Evolutionary conservation across 2,797 vertebrate species (phyloP).

Genomic region (Myotis myotis): DNA sequence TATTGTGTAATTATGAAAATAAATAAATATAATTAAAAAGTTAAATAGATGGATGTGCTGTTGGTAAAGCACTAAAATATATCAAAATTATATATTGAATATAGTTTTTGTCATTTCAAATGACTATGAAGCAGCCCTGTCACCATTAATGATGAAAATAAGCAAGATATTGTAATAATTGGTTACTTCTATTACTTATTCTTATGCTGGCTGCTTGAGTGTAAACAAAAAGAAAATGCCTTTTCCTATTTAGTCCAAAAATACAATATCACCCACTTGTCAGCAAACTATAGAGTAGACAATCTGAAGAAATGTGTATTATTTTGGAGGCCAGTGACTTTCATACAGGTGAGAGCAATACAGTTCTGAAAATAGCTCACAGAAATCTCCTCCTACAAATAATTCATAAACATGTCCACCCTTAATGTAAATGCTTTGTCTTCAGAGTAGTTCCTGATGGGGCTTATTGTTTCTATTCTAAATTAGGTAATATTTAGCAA

Average conservation of each 20-base stretch:
- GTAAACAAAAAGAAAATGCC: slow-evolving; percentile 38
- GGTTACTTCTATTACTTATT: slow-evolving; percentile 26
- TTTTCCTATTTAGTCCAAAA: slow-evolving; percentile 45
- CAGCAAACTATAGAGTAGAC: not conserved
- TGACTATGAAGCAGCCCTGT: not conserved
- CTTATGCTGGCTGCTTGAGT: not conserved
- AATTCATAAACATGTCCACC: rapidly evolving
- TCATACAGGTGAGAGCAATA: not conserved
- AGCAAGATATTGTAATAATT: slow-evolving; percentile 35
- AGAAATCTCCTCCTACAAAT: not conserved
- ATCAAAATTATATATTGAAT: slow-evolving; percentile 37
- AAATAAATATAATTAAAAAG: slow-evolving; percentile 67
- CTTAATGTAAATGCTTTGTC: rapidly evolving
- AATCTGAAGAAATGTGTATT: not conserved
- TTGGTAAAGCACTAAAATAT: not conserved
- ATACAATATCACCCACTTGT: not conserved
- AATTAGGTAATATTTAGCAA: not conserved
- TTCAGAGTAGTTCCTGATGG: not conserved
- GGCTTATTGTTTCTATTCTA: not conserved
- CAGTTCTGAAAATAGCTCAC: rapidly evolving
- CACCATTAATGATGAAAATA: slow-evolving; percentile 33
- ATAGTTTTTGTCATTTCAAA: slow-evolving; percentile 42
- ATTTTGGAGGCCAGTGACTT: not conserved
- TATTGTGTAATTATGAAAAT: slow-evolving; percentile 63
- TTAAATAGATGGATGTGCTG: not conserved